phyloP scores from a whole-genome alignment of 2,888 invertebrate species.

The Neoaliturus tenellus region DNA sequence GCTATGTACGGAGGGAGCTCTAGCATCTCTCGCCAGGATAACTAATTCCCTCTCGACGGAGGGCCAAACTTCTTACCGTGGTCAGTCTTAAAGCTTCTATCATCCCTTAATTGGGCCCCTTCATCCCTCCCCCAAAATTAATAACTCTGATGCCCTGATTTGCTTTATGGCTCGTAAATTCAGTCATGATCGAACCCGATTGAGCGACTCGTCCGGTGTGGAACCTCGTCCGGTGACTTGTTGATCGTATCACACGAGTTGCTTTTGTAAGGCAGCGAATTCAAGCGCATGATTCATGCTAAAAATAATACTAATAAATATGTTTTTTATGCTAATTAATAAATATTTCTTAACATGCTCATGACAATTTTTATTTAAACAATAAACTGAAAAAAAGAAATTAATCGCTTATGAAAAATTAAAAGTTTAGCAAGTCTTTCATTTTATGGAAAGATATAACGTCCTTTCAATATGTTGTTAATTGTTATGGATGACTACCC shows the following conservation, averaged over 20 bases:
- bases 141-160: constrained; percentile 34
- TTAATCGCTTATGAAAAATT: too few relatives aligned
- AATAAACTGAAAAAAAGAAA: too few relatives aligned
- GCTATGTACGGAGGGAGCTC: neutral
- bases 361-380: too few relatives aligned
- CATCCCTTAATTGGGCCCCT: constrained; percentile 33
- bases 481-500: too few relatives aligned
- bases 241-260: neutral
- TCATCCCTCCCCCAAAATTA: constrained; percentile 30
- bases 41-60: constrained; percentile 16
- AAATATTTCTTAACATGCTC: too few relatives aligned
- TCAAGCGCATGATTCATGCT: too few relatives aligned
- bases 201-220: neutral
- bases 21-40: neutral
- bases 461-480: too few relatives aligned
- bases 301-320: too few relatives aligned
- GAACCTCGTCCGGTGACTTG: neutral
- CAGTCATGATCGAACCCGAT: constrained; percentile 17
- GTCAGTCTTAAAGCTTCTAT: constrained; percentile 33
- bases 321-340: too few relatives aligned
- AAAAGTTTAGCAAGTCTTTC: too few relatives aligned
- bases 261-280: too few relatives aligned
- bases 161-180: constrained; percentile 48
- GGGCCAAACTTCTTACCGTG: constrained; percentile 30
- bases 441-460: too few relatives aligned